Evolutionary conservation across 2,113 vertebrate species (phyloP), one percentile per base, ranked within the genome.

Genomic region (Pyrgilauda ruficollis): DNA sequence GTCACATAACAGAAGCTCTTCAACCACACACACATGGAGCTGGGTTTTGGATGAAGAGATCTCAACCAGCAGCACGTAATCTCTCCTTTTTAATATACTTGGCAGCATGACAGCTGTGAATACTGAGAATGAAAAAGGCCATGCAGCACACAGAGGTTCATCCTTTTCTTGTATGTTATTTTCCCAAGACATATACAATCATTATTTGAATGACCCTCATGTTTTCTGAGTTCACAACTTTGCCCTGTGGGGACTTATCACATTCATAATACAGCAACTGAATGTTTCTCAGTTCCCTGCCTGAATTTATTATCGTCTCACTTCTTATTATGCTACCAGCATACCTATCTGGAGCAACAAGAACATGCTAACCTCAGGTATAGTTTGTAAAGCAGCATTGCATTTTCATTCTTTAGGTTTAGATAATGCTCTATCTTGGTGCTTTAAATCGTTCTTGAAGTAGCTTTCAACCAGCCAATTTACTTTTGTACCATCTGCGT

Each of bases 261-360:
- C 70, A 84, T 95, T 92, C 94, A 93, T 96, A 94, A 96, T 96
- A 94, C 13, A 7, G 27, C 46, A 76, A 68, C 35, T n/a, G 35
- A 83, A 68, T 49, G 24, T 88, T 96, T 95, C 89, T 75, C 49
- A 66, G 55, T 0, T 0, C 72, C 47, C 44, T 76, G 43, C 31
- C 75, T 97, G 76, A 90, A 88, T 93, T 89, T 89, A 69, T 94
- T 91, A 83, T 77, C 4, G 5, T 84, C 92, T 88, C 66, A 35
- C 56, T 96, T 92, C 35, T 49, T 81, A 52, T 90, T 95, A 73
- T 6, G 2, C 23, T 49, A 66, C 44, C 0, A 0, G 39, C 9
- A 85, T 55, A 43, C 20, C 20, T 56, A 47, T 81, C 89, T 87
- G 56, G 52, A 90, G 47, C n/a, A 89, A 66, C 24, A 39, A 52